phyloP scores from a whole-genome alignment of 2,888 invertebrate genomes.

The Callimorpha dominula region DNA sequence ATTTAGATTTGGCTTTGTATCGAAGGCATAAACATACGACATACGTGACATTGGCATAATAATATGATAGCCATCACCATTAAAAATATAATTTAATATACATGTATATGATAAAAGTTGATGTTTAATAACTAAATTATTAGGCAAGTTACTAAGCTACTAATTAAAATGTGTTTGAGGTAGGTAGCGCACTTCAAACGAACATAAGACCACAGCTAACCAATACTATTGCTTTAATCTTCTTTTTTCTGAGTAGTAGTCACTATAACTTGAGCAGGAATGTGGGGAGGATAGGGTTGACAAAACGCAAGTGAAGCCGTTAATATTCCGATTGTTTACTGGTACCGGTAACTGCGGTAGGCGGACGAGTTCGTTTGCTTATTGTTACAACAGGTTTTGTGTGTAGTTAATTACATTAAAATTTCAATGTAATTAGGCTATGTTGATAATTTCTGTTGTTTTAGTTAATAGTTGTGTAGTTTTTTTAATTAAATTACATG shows the following conservation, averaged over 20 bases:
- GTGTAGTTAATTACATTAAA: not conserved
- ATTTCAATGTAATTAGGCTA: conserved; percentile 6
- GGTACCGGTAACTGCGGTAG: not conserved
- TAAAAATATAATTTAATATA: not conserved
- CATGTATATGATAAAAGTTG: not conserved
- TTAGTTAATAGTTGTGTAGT: not conserved
- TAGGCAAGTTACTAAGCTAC: not conserved
- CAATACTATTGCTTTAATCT: not conserved
- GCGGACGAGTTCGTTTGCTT: not conserved
- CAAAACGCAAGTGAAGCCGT: not conserved
- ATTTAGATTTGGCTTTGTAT: no score
- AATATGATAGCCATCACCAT: not conserved
- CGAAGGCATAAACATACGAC: no score
- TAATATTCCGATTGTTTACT: not conserved
- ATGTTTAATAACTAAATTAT: not conserved
- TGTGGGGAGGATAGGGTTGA: not conserved
- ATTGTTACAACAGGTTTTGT: conserved; percentile 4
- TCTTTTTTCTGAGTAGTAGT: no score
- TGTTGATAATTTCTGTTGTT: not conserved
- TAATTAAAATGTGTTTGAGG: not conserved
- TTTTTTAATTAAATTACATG: not conserved
- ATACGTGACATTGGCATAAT: no score
- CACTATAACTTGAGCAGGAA: not conserved
- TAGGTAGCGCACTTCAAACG: not conserved
- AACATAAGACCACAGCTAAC: not conserved